phyloP scores from a whole-genome alignment of 2,888 invertebrate species.

The Tetragonula carbonaria region DNA sequence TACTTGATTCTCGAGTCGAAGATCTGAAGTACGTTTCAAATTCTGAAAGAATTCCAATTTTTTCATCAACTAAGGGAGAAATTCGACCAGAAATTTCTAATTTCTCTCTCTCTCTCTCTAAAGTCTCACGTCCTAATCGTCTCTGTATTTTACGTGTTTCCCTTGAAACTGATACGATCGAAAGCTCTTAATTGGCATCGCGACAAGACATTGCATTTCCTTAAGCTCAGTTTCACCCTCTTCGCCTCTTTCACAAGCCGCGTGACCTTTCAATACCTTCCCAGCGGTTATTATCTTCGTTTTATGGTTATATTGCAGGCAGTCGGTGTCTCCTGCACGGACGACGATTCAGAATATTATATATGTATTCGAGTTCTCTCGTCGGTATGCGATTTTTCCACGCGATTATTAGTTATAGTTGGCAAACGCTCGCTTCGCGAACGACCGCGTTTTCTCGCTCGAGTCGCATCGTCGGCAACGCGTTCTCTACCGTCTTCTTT shows the following conservation, averaged over 20 bases:
- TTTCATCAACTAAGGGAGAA: no score
- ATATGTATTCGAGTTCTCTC: constrained; percentile 51
- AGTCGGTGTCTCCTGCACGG: constrained; percentile 77
- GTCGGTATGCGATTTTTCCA: constrained; percentile 35
- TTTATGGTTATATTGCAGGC: constrained; percentile 83
- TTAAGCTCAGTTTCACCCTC: constrained; percentile 39
- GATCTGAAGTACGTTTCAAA: no score
- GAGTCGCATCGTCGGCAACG: constrained; percentile 42
- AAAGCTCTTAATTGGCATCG: neutral
- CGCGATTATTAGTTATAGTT: constrained; percentile 34
- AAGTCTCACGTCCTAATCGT: no score
- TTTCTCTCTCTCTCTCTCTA: no score
- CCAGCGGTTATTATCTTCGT: constrained; percentile 82
- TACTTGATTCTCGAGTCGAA: no score
- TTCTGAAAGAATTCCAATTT: no score
- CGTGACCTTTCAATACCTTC: constrained; percentile 76
- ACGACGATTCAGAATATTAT: constrained; percentile 74
- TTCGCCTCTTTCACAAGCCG: constrained; percentile 64
- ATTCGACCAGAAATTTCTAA: no score
- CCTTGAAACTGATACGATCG: neutral
- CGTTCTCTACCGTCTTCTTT: constrained; percentile 57
- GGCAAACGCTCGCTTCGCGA: constrained; percentile 14
- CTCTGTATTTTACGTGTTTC: no score
- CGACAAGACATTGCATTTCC: neutral
- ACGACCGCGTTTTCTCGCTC: constrained; percentile 27